phyloP scores from a whole-genome alignment of 2,797 vertebrate genomes.

The Helostoma temminkii region DNA sequence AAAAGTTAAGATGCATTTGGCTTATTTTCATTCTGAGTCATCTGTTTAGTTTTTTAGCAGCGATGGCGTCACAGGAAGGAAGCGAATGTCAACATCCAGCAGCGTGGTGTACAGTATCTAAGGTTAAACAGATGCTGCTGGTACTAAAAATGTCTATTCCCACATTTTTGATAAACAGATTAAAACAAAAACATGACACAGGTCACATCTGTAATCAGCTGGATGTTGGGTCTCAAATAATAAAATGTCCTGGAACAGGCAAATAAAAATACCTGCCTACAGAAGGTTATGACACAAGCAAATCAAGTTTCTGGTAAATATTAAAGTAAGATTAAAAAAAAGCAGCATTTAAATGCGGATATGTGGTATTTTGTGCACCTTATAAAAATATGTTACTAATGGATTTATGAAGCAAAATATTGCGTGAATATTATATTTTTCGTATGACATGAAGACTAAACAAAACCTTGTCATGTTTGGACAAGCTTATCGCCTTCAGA shows the following conservation, averaged over 20 bases:
- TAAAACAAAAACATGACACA: not conserved
- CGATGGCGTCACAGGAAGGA: not conserved
- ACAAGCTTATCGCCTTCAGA: slow-evolving; percentile 54
- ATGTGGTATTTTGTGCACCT: no score
- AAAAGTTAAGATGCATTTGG: no score
- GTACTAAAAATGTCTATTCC: not conserved
- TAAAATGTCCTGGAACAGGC: not conserved
- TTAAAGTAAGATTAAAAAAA: not conserved
- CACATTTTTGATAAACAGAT: not conserved
- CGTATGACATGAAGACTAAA: slow-evolving; percentile 26
- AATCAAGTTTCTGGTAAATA: not conserved
- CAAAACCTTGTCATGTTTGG: slow-evolving; percentile 2
- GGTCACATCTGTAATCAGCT: slow-evolving; percentile 56
- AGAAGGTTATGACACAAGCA: not conserved
- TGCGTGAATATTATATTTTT: no score
- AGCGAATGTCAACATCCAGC: accelerated
- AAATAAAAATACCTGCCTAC: no score
- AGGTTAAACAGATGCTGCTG: not conserved
- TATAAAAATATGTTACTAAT: no score
- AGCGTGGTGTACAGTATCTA: no score
- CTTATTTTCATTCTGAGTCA: slow-evolving; percentile 15
- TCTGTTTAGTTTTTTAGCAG: not conserved
- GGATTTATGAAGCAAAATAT: not conserved
- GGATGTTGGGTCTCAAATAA: not conserved
- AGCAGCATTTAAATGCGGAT: no score